Conservation (phyloP, 2,113 vertebrate genomes). For the Paralichthys olivaceus region DNA sequence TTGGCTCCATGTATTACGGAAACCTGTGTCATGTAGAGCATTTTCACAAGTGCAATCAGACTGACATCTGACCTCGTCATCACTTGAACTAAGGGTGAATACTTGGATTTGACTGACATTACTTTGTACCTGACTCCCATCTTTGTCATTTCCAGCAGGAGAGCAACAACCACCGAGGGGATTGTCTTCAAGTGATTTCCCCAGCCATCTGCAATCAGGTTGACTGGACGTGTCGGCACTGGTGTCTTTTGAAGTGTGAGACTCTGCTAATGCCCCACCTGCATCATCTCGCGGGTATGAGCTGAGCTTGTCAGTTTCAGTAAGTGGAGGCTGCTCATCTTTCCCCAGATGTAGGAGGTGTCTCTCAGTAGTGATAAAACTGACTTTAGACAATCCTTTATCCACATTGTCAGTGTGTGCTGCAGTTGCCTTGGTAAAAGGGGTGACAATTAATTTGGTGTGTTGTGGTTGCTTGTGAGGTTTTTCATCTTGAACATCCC, state of each 20-base stretch:
- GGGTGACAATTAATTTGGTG: background rate
- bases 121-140: conserved; percentile 41
- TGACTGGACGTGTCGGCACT: conserved; percentile 38
- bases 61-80: conserved; percentile 47
- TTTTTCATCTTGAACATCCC: conserved; percentile 18
- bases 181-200: conserved; percentile 52
- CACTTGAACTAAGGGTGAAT: conserved; percentile 23
- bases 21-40: background rate
- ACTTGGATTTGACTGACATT: conserved; percentile 35
- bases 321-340: conserved; percentile 42
- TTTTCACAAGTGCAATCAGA: conserved; percentile 45
- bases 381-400: conserved; percentile 15
- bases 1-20: conserved; percentile 29
- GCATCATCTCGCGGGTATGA: conserved; percentile 32
- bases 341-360: conserved; percentile 6
- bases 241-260: conserved; percentile 32
- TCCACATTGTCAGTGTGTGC: conserved; percentile 3
- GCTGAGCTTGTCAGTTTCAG: conserved; percentile 48
- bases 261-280: conserved; percentile 42
- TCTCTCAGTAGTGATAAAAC: conserved; percentile 23
- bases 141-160: conserved; percentile 31
- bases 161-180: conserved; percentile 16
- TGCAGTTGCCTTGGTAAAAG: background rate
- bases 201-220: conserved; percentile 46
- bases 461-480: conserved; percentile 9